These are phyloP conservation scores for Penaeus monodon DNA, from an alignment of 2,888 invertebrate genomes.

Conservation along the genomic window DNA sequence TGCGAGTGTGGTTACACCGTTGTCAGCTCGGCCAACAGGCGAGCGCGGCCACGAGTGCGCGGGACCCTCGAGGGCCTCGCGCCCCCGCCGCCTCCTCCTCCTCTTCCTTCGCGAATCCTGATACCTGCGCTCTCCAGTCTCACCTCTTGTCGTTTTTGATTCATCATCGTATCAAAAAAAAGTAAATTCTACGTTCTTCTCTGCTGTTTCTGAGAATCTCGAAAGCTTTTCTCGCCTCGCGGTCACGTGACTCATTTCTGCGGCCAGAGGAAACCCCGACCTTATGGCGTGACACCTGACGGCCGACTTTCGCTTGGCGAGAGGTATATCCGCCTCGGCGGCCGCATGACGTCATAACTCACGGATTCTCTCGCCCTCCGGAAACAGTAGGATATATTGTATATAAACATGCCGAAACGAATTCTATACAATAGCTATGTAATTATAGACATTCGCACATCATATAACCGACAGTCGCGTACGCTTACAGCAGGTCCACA, in stretches of 20 bases:
- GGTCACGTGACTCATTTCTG: constrained; percentile 31
- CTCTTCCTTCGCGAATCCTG: no score
- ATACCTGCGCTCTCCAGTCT: no score
- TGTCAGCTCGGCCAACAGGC: no score
- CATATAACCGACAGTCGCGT: no score
- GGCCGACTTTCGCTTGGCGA: background rate
- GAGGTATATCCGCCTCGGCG: constrained; percentile 5
- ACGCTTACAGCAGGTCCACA: no score
- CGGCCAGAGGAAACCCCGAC: background rate
- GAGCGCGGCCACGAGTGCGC: no score
- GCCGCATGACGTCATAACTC: constrained; percentile 22
- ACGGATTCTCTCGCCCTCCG: constrained; percentile 27
- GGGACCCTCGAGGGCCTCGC: no score
- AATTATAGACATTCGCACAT: no score
- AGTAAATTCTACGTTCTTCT: constrained; percentile 14
- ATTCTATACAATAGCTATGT: no score
- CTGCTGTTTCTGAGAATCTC: constrained; percentile 34
- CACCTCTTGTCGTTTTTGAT: no score
- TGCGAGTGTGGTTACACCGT: no score
- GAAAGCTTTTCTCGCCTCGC: constrained; percentile 31
- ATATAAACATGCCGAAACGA: background rate
- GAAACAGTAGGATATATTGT: constrained; percentile 13
- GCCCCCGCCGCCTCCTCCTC: no score
- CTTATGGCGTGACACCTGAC: background rate
- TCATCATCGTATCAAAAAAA: background rate